phyloP scores from a whole-genome alignment of 2,113 vertebrate genomes.

The Ceratotherium simum region DNA sequence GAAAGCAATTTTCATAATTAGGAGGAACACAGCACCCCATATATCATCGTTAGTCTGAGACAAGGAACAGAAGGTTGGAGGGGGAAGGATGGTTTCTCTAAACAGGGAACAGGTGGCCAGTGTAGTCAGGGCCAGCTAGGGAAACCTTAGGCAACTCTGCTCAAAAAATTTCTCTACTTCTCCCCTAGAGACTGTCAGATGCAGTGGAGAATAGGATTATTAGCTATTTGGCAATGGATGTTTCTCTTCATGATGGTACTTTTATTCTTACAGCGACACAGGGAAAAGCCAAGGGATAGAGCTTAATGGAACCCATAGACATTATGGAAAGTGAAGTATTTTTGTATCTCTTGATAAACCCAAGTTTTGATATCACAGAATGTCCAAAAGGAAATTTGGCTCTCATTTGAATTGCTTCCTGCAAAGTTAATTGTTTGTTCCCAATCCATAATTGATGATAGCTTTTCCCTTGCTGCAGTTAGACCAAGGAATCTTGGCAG shows the following conservation, averaged over 20 bases:
- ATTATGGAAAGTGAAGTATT: slow-evolving; percentile 34
- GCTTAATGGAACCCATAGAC: slow-evolving; percentile 20
- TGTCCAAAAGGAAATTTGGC: slow-evolving; percentile 59
- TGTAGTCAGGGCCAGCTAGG: slow-evolving; percentile 73
- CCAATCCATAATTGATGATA: slow-evolving; percentile 71
- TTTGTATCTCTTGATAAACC: slow-evolving; percentile 3
- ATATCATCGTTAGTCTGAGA: slow-evolving; percentile 86
- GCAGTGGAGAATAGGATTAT: slow-evolving; percentile 75
- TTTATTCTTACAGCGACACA: slow-evolving; percentile 62
- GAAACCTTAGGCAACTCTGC: slow-evolving; percentile 72
- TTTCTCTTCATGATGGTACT: slow-evolving; percentile 60
- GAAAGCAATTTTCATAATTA: slow-evolving; percentile 79
- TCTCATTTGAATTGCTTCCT: slow-evolving; percentile 74
- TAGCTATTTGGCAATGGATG: slow-evolving; percentile 61
- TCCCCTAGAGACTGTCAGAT: slow-evolving; percentile 71
- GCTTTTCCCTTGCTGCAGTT: slow-evolving; percentile 59
- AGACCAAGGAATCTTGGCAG: slow-evolving; percentile 45
- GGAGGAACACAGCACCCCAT: slow-evolving; percentile 77
- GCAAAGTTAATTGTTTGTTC: slow-evolving; percentile 70
- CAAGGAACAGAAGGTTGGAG: slow-evolving; percentile 87
- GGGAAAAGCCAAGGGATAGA: slow-evolving; percentile 69
- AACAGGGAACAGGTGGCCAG: slow-evolving; percentile 85
- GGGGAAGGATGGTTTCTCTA: slow-evolving; percentile 78
- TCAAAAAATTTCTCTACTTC: slow-evolving; percentile 49
- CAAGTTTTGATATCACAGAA: slow-evolving; percentile 46